These are phyloP conservation scores for Eudemis profundana DNA, from an alignment of 2,888 invertebrate species.

Conservation along the genomic window DNA sequence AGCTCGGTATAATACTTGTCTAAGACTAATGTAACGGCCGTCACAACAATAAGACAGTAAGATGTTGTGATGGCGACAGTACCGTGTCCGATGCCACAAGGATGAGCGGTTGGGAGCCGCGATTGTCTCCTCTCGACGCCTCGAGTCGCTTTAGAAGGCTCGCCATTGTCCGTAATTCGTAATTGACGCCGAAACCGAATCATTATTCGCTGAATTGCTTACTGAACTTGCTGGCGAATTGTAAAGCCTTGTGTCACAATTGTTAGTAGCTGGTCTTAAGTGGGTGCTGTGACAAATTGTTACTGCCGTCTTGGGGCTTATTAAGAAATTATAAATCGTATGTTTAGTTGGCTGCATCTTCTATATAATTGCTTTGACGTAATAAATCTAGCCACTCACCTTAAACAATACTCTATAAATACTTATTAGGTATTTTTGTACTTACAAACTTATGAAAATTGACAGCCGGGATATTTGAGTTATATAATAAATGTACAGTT, in stretches of 20 bases:
- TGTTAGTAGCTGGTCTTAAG: neutral
- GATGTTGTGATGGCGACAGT: neutral
- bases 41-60: neutral
- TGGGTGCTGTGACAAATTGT: neutral
- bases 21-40: too few relatives aligned
- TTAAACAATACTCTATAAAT: too few relatives aligned
- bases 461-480: too few relatives aligned
- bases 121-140: constrained; percentile 18
- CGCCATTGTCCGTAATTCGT: constrained; percentile 22
- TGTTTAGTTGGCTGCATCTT: too few relatives aligned
- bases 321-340: too few relatives aligned
- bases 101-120: constrained; percentile 19
- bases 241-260: neutral
- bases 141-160: constrained; percentile 11
- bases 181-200: constrained; percentile 28
- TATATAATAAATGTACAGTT: too few relatives aligned
- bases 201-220: constrained; percentile 18
- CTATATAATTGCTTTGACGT: too few relatives aligned
- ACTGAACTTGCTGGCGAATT: neutral
- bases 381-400: too few relatives aligned
- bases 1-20: too few relatives aligned
- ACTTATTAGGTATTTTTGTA: too few relatives aligned
- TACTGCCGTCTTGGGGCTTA: neutral
- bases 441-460: too few relatives aligned
- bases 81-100: constrained; percentile 19